phyloP scores from a whole-genome alignment of 2,113 vertebrate genomes.

The Notothenia coriiceps region DNA sequence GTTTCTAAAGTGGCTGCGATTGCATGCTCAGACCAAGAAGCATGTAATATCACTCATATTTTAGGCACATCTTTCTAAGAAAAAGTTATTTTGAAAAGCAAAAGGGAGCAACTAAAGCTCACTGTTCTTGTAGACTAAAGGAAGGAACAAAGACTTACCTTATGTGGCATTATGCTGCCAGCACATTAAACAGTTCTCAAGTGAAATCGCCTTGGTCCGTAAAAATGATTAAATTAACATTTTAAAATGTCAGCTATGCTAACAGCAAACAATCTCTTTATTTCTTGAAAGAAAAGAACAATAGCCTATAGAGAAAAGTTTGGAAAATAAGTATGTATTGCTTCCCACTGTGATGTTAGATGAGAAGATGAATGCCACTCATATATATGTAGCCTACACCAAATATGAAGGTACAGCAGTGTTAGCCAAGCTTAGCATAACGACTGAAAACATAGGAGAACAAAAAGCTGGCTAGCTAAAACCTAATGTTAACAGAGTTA shows the following conservation, averaged over 20 bases:
- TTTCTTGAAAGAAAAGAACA: background rate
- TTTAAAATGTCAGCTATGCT: background rate
- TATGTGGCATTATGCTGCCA: too few relatives aligned
- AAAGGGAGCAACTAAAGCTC: background rate
- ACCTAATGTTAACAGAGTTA: background rate
- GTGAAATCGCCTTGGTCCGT: constrained; percentile 3
- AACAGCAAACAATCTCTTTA: background rate
- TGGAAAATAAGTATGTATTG: background rate
- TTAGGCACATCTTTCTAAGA: too few relatives aligned
- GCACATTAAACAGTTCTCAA: constrained; percentile 2
- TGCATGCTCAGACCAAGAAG: background rate
- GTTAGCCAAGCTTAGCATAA: background rate
- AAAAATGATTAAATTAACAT: background rate
- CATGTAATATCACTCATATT: background rate
- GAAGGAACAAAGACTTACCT: too few relatives aligned
- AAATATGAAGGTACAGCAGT: background rate
- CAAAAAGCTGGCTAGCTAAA: background rate
- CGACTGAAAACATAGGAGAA: background rate
- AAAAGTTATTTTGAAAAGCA: background rate
- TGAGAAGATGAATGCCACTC: background rate
- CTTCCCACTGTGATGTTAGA: background rate
- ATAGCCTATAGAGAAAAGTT: background rate
- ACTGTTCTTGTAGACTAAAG: background rate
- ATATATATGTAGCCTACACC: background rate
- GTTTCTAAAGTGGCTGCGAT: background rate